These are phyloP conservation scores for Strigamia maritima DNA, from an alignment of 2,888 invertebrate species.

Conservation along the genomic window DNA sequence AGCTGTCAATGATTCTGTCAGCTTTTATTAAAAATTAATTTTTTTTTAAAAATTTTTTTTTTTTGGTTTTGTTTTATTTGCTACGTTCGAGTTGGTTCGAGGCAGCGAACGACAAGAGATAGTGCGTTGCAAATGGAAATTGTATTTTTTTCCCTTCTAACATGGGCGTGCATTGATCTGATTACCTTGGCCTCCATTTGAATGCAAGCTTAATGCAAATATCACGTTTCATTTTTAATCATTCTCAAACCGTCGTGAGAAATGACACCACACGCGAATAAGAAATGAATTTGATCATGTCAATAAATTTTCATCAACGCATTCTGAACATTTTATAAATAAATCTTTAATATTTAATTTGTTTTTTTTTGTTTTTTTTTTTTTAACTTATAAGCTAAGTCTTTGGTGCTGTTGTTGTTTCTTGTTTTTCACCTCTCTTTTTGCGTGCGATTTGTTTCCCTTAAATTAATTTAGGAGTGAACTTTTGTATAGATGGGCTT, in stretches of 20 bases:
- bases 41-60: neutral
- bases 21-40: slow-evolving; percentile 23
- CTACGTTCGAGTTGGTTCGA: neutral
- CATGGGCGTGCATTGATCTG: neutral
- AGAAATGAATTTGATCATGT: slow-evolving; percentile 10
- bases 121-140: neutral
- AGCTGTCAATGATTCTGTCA: slow-evolving; percentile 17
- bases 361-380: neutral
- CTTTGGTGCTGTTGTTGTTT: neutral
- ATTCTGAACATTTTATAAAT: neutral
- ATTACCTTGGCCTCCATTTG: slow-evolving; percentile 27
- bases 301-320: slow-evolving; percentile 12
- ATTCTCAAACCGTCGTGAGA: slow-evolving; percentile 6
- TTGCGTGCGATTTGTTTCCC: neutral
- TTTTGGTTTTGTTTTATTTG: neutral
- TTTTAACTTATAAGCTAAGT: neutral
- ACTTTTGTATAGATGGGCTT: slow-evolving; percentile 12
- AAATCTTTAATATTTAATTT: neutral
- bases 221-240: slow-evolving; percentile 25
- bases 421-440: neutral
- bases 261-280: neutral
- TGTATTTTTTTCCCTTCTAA: neutral
- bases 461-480: slow-evolving; percentile 18
- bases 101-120: slow-evolving; percentile 1
- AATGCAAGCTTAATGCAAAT: slow-evolving; percentile 24